Base-by-base conservation (phyloP, 2,113 vertebrate species). In the Lates calcarifer region DNA sequence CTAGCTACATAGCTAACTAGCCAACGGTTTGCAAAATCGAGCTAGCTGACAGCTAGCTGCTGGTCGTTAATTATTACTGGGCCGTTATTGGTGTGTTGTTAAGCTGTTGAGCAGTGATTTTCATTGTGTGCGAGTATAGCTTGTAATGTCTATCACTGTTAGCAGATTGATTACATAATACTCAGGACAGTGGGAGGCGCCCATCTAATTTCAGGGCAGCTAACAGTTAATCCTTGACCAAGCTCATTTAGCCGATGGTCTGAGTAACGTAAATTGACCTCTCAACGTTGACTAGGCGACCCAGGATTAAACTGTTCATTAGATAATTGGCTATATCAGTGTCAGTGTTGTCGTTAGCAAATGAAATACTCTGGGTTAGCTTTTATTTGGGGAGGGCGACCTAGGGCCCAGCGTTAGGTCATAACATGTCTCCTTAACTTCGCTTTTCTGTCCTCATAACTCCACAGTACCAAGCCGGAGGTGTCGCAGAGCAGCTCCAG, bases 401-500 rank as follows among this genome's bases (percentile, higher is more conserved):
- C 24, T 55, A 5, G 9, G 20, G 17, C 15, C 41, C 3, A 22
- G 17, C 11, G 4, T 22, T 1, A 22, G 22, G 18, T 22, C 18
- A 7, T 12, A 51, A 10, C 12, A 14, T 28, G n/a, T 47, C 26
- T 51, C 29, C 15, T 65, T 17, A n/a, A 37, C 1, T 14, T 24
- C 0, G 0, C 18, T 1, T 67, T 17, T 60, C 45, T 79, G 3
- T 74, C 20, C 26, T 39, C 1, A 0, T 61, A 7, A 39, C 29
- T 3, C 26, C 65, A 55, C 31, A 95, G 92, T 39, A 1, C 60
- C 10, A 93, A 76, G 47, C 33, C 87, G 2, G 65, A 84, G 3
- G 83, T 5, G 28, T 81, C 57, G 18, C 91, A 92, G 72, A 81
- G 85, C 60, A 53, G 86, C 81, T 49, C 76, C 24, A 1, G 68